A percentile compares a stretch with the other conserved stretches of the same genome.
These are phyloP conservation scores for Caenorhabditis sp. DNA, from an alignment of 2,888 invertebrate genomes.

Conservation along the genomic window DNA sequence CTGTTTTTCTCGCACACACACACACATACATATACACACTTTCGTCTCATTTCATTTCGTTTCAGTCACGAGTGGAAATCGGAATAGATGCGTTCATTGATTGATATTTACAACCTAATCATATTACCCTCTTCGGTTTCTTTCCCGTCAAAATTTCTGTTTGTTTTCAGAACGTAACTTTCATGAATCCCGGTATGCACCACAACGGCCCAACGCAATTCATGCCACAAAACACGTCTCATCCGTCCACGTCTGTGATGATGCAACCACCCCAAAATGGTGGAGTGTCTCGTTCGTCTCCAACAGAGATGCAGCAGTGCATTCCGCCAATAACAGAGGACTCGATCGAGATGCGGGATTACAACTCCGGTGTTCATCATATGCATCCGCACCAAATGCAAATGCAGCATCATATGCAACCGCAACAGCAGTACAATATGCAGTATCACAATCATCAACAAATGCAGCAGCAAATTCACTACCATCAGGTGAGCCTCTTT, in stretches of 20 bases:
- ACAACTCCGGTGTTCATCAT: conserved; percentile 43
- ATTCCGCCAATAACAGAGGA: conserved; percentile 58
- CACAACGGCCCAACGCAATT: conserved; percentile 37
- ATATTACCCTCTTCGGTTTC: neutral
- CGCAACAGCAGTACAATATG: conserved; percentile 57
- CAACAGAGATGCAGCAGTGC: conserved; percentile 62
- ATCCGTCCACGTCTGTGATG: conserved; percentile 57
- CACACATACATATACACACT: conserved; percentile 40
- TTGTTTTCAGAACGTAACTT: conserved; percentile 60
- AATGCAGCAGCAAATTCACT: conserved; percentile 58
- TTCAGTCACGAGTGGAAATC: conserved; percentile 56
- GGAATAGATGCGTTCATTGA: conserved; percentile 30
- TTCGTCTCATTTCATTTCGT: conserved; percentile 52
- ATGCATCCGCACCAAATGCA: conserved; percentile 59
- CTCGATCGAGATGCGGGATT: conserved; percentile 47
- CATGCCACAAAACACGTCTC: conserved; percentile 30
- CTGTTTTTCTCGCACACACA: conserved; percentile 53
- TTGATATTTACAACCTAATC: conserved; percentile 15
- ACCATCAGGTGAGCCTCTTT: conserved; percentile 53
- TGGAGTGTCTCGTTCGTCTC: conserved; percentile 56
- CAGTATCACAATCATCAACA: conserved; percentile 52
- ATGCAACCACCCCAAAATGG: conserved; percentile 53
- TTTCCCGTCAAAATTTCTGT: neutral
- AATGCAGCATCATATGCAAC: conserved; percentile 58
- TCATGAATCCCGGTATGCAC: conserved; percentile 57